phyloP scores from a whole-genome alignment of 2,888 invertebrate genomes.

The Yponomeuta sedellus region DNA sequence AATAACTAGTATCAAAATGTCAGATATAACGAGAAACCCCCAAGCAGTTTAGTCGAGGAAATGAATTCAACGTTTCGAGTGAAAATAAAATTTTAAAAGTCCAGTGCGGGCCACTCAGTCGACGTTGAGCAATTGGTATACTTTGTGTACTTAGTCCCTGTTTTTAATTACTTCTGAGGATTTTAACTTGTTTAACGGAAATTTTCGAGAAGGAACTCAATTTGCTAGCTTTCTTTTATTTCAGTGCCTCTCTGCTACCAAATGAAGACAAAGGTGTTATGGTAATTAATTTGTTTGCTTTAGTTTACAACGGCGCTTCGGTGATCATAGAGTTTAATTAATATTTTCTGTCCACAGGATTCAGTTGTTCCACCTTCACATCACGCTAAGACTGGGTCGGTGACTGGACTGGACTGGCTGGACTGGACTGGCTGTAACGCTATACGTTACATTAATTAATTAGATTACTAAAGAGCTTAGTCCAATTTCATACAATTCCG shows the following conservation, averaged over 20 bases:
- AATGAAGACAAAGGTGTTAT: background rate
- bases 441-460: too few relatives aligned
- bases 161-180: conserved; percentile 65
- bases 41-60: conserved; percentile 10
- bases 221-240: conserved; percentile 15
- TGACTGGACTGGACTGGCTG: too few relatives aligned
- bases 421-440: too few relatives aligned
- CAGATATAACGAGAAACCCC: too few relatives aligned
- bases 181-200: conserved; percentile 35
- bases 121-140: conserved; percentile 65
- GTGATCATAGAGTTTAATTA: too few relatives aligned
- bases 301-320: too few relatives aligned
- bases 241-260: background rate
- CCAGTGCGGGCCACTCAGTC: conserved; percentile 26
- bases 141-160: conserved; percentile 53
- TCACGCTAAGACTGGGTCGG: too few relatives aligned
- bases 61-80: conserved; percentile 13
- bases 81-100: conserved; percentile 36
- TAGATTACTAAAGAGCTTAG: too few relatives aligned
- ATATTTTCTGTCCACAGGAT: too few relatives aligned
- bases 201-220: conserved; percentile 3
- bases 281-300: background rate
- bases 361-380: too few relatives aligned
- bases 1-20: too few relatives aligned
- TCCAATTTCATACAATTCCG: too few relatives aligned